These are phyloP conservation scores for Phania funesta DNA, from an alignment of 2,888 invertebrate species.

Conservation along the genomic window DNA sequence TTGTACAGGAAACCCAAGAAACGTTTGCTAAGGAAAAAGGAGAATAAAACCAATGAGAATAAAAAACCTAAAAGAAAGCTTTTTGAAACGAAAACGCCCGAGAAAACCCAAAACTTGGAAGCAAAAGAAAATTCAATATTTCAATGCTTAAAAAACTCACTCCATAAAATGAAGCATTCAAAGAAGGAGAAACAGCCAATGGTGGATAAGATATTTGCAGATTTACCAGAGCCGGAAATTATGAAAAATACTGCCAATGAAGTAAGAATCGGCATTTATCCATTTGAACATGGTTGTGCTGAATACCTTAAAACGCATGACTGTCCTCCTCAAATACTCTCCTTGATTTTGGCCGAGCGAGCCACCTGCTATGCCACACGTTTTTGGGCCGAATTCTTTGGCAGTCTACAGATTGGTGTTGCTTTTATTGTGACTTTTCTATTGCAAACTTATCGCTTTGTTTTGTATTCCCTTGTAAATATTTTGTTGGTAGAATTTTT, in stretches of 20 bases:
- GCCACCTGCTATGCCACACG: slow-evolving; percentile 83
- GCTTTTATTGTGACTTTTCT: slow-evolving; percentile 84
- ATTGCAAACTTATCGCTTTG: slow-evolving; percentile 83
- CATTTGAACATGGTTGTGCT: slow-evolving; percentile 85
- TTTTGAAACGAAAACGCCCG: slow-evolving; percentile 9
- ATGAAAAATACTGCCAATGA: slow-evolving; percentile 24
- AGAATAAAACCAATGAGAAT: not conserved
- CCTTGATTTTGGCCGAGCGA: slow-evolving; percentile 83
- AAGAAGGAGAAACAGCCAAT: slow-evolving; percentile 40
- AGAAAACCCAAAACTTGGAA: not conserved
- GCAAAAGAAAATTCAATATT: slow-evolving; percentile 63
- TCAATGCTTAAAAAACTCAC: slow-evolving; percentile 70
- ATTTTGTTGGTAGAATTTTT: slow-evolving; percentile 83
- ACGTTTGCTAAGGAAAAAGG: slow-evolving; percentile 59
- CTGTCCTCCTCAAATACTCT: slow-evolving; percentile 82
- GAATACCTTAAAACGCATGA: slow-evolving; percentile 85
- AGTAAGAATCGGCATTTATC: slow-evolving; percentile 83
- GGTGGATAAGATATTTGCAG: slow-evolving; percentile 68
- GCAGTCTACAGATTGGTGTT: slow-evolving; percentile 83
- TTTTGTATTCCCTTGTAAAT: slow-evolving; percentile 83
- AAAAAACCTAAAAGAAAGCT: slow-evolving; percentile 34
- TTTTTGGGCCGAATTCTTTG: slow-evolving; percentile 86
- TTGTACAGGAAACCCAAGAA: slow-evolving; percentile 70
- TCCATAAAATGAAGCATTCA: slow-evolving; percentile 70
- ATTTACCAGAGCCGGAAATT: slow-evolving; percentile 72